Conservation (phyloP, 2,113 vertebrate species). For the Aspiorhynchus laticeps region DNA sequence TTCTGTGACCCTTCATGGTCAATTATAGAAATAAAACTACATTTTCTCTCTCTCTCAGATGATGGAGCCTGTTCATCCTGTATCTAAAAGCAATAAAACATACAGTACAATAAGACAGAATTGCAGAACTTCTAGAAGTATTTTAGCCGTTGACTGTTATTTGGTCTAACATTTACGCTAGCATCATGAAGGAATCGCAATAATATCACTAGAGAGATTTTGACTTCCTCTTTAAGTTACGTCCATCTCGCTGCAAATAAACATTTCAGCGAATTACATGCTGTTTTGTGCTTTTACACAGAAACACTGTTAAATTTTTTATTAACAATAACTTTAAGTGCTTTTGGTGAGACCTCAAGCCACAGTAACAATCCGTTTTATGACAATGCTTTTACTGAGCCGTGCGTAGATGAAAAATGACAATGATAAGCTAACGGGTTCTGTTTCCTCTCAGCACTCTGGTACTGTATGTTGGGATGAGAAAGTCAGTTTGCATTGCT, state of each 20-base stretch:
- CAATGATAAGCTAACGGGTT: background rate
- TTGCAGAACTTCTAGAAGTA: conserved; percentile 6
- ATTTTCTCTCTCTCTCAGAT: background rate
- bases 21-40: background rate
- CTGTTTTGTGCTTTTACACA: conserved; percentile 20
- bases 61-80: background rate
- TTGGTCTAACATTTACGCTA: conserved; percentile 8
- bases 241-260: conserved; percentile 3
- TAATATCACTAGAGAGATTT: conserved; percentile 22
- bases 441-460: background rate
- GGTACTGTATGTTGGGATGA: background rate
- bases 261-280: background rate
- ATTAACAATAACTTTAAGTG: conserved; percentile 57
- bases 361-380: conserved; percentile 21
- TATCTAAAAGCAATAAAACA: conserved; percentile 1
- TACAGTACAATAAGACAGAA: background rate
- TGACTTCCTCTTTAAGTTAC: conserved; percentile 22
- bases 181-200: conserved; percentile 26
- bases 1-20: background rate
- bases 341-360: conserved; percentile 44
- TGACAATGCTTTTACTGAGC: conserved; percentile 24
- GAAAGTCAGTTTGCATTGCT: background rate
- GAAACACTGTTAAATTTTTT: conserved; percentile 38
- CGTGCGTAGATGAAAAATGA: background rate
- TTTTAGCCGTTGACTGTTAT: conserved; percentile 18